phyloP scores from a whole-genome alignment of 2,113 vertebrate species.

The Phrynocephalus versicolor region DNA sequence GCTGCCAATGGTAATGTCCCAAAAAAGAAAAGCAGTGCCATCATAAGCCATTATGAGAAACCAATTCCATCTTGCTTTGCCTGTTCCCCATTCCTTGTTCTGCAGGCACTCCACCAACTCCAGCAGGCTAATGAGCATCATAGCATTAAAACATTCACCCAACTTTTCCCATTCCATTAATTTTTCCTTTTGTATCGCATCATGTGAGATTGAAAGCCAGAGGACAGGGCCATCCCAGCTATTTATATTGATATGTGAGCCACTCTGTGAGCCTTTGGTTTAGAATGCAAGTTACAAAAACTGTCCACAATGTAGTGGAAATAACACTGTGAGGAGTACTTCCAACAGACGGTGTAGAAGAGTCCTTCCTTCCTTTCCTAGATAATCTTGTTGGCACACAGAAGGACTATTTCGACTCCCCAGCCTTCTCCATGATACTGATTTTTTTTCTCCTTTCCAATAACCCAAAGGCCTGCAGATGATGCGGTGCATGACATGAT shows the following conservation, averaged over 20 bases:
- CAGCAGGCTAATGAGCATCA: not conserved
- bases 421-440: conserved; percentile 26
- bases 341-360: not conserved
- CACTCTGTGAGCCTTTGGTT: not conserved
- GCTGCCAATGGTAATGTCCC: not conserved
- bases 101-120: not conserved
- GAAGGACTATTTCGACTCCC: not conserved
- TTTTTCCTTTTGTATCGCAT: not conserved
- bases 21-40: not conserved
- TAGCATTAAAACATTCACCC: not conserved
- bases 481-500: conserved; percentile 15
- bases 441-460: conserved; percentile 22
- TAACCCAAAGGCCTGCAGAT: conserved; percentile 9
- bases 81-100: not conserved
- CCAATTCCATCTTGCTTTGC: not conserved
- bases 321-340: not conserved
- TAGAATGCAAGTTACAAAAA: not conserved
- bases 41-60: not conserved
- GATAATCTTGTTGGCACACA: not conserved
- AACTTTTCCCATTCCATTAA: too few relatives aligned
- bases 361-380: not conserved
- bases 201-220: not conserved
- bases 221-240: not conserved
- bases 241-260: not conserved
- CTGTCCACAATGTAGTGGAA: not conserved